These are phyloP conservation scores for Agelastica alni DNA, from an alignment of 2,888 invertebrate genomes.

Conservation along the genomic window DNA sequence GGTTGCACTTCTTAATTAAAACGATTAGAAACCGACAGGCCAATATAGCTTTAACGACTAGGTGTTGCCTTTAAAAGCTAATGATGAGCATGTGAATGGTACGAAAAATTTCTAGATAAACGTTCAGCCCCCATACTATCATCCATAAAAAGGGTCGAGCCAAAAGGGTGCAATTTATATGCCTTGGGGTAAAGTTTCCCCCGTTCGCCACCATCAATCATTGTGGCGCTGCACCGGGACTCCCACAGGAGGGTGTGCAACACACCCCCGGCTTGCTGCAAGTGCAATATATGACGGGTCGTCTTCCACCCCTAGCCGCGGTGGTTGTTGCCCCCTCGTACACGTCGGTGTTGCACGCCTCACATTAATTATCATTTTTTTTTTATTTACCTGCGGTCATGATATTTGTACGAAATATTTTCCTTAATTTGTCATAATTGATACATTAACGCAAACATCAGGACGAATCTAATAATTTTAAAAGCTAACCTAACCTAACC, in stretches of 20 bases:
- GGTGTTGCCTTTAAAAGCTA: no score
- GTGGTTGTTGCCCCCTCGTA: conserved; percentile 8
- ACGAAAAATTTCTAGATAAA: not conserved
- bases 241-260: conserved; percentile 42
- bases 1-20: no score
- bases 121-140: conserved; percentile 19
- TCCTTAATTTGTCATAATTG: no score
- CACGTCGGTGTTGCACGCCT: conserved; percentile 9
- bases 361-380: conserved; percentile 10
- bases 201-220: conserved; percentile 56
- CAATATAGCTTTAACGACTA: no score
- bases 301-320: conserved; percentile 27
- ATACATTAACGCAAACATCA: no score
- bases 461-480: no score
- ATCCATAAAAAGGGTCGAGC: conserved; percentile 35
- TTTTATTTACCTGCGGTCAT: conserved; percentile 14
- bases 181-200: conserved; percentile 54
- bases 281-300: conserved; percentile 52
- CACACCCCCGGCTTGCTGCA: conserved; percentile 43
- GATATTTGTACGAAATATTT: not conserved
- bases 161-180: conserved; percentile 58
- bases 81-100: no score
- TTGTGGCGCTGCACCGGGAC: conserved; percentile 51
- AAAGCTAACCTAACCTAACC: no score
- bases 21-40: no score